Percentiles rank a stretch among this genome's conserved stretches.
These are phyloP conservation scores for Campoplex capitator DNA, from an alignment of 2,888 invertebrate genomes.

Conservation along the genomic window DNA sequence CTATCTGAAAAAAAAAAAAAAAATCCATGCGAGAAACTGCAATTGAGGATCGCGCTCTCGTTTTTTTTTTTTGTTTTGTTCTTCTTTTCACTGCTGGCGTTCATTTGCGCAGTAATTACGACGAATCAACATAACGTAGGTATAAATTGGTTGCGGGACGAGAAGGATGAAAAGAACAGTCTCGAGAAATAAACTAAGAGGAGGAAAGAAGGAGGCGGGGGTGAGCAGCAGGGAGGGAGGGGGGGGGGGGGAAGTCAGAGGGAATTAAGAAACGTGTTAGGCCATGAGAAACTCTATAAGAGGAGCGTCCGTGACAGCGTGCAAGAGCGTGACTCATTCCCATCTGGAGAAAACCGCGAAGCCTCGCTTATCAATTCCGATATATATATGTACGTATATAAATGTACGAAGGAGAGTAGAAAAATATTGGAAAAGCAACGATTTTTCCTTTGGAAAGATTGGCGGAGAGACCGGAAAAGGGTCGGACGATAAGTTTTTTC, in stretches of 20 bases:
- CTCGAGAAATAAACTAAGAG: conserved; percentile 7
- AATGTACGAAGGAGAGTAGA: background rate
- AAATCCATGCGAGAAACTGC: conserved; percentile 2
- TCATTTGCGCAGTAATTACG: conserved; percentile 51
- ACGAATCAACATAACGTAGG: conserved; percentile 50
- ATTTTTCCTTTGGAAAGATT: conserved; percentile 19
- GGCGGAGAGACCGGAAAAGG: conserved; percentile 23
- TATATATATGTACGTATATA: background rate
- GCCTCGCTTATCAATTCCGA: conserved; percentile 51
- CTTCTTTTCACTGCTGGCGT: background rate
- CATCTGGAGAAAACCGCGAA: conserved; percentile 69
- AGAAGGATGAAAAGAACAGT: conserved; percentile 36
- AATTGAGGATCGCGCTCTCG: conserved; percentile 11
- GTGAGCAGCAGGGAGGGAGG: background rate
- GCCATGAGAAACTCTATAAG: conserved; percentile 71
- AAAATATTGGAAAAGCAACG: background rate
- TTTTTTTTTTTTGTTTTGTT: conserved; percentile 25
- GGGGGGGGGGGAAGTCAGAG: background rate
- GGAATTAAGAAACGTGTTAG: conserved; percentile 64
- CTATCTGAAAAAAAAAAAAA: background rate
- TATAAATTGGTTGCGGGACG: conserved; percentile 35
- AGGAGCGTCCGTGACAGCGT: conserved; percentile 73
- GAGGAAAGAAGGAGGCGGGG: conserved; percentile 7
- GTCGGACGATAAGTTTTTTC: conserved; percentile 17
- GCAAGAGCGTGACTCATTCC: conserved; percentile 72